phyloP scores from a whole-genome alignment of 1,140 invertebrate genomes.

The Macrostomum lignano region DNA sequence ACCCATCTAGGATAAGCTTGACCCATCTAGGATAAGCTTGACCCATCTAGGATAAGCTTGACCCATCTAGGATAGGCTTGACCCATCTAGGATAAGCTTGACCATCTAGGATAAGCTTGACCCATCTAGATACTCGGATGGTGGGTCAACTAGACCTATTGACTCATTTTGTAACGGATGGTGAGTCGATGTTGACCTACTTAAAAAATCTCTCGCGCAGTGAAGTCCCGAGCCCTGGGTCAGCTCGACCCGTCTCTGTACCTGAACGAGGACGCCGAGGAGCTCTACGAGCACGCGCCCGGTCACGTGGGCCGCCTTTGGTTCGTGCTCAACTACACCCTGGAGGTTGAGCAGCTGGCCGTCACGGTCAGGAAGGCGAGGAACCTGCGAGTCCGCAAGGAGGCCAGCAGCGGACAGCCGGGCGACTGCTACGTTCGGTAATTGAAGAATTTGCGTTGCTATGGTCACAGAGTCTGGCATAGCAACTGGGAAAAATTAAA shows the following conservation, averaged over 20 bases:
- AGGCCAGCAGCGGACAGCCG: slow-evolving; percentile 35
- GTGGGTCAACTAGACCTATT: too few relatives aligned
- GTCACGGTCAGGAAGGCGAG: slow-evolving; percentile 43
- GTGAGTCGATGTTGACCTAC: too few relatives aligned
- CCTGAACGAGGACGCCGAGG: slow-evolving; percentile 23
- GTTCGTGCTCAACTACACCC: slow-evolving; percentile 44
- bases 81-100: too few relatives aligned
- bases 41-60: too few relatives aligned
- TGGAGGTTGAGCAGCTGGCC: slow-evolving; percentile 38
- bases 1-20: too few relatives aligned
- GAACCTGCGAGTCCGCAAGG: slow-evolving; percentile 33
- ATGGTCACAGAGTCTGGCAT: too few relatives aligned
- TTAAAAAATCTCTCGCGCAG: neutral
- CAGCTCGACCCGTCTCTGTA: slow-evolving; percentile 30
- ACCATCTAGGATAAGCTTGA: too few relatives aligned
- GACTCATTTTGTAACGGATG: too few relatives aligned
- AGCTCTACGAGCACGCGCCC: slow-evolving; percentile 31
- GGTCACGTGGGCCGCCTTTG: slow-evolving; percentile 43
- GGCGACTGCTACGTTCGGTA: slow-evolving; percentile 47
- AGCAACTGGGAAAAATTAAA: neutral
- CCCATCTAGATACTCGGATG: too few relatives aligned
- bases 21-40: too few relatives aligned
- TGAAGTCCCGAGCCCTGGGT: slow-evolving; percentile 15
- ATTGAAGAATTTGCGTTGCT: slow-evolving; percentile 8
- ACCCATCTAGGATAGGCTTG: too few relatives aligned